Evolutionary conservation across 2,888 invertebrate genomes (phyloP).

Genomic region (Fragum sueziense): DNA sequence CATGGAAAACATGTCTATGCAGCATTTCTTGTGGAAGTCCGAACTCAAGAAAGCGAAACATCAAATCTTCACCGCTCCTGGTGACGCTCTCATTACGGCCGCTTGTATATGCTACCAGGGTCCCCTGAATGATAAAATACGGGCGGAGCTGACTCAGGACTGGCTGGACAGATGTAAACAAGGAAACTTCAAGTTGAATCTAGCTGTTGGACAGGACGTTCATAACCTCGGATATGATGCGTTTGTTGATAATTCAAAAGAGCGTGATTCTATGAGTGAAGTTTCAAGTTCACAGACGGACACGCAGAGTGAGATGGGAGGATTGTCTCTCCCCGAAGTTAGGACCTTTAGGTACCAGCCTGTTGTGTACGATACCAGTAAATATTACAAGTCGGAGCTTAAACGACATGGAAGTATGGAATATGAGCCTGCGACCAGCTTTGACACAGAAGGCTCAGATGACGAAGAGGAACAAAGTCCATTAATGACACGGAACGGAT

Average conservation of each 20-base stretch:
- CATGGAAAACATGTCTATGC: conserved; percentile 80
- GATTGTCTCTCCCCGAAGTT: conserved; percentile 65
- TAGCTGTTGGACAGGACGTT: conserved; percentile 58
- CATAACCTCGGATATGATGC: conserved; percentile 60
- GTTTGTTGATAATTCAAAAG: conserved; percentile 57
- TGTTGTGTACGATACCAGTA: conserved; percentile 74
- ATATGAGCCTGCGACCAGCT: conserved; percentile 65
- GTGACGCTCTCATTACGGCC: conserved; percentile 79
- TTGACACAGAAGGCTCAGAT: conserved; percentile 69
- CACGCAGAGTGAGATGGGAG: conserved; percentile 59
- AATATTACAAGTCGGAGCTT: conserved; percentile 76
- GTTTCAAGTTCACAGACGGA: conserved; percentile 61
- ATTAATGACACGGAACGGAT: conserved; percentile 72
- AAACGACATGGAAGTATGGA: conserved; percentile 74
- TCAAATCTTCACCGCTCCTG: conserved; percentile 75
- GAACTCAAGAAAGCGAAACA: conserved; percentile 75
- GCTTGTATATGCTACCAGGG: conserved; percentile 80
- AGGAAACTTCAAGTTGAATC: conserved; percentile 65
- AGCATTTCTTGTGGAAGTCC: conserved; percentile 78
- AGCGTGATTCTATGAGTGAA: conserved; percentile 62
- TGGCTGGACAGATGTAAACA: conserved; percentile 77
- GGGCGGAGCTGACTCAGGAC: conserved; percentile 76
- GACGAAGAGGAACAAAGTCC: conserved; percentile 72
- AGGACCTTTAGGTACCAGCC: conserved; percentile 74
- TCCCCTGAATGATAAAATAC: conserved; percentile 76